A percentile compares a stretch with the other conserved stretches of the same genome.
These are phyloP conservation scores for Pseudococcus viburni DNA, from an alignment of 2,888 invertebrate species.

Conservation along the genomic window DNA sequence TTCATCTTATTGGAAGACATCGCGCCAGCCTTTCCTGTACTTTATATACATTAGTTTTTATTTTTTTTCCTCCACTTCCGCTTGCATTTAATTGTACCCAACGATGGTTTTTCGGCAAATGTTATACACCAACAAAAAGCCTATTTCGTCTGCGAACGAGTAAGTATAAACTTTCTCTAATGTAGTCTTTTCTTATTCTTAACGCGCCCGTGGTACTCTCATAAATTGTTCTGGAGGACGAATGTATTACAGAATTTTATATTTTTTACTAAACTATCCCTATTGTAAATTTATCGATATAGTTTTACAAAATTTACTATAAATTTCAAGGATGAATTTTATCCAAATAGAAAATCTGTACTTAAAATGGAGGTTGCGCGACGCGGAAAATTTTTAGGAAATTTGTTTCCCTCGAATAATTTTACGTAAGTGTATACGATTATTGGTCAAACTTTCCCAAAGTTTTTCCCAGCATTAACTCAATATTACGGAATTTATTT, in stretches of 20 bases:
- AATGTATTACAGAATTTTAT: not conserved
- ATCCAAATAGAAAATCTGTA: no score
- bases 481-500: no score
- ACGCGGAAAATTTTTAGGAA: no score
- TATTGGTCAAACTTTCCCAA: no score
- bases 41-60: conserved; percentile 48
- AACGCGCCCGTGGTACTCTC: not conserved
- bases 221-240: not conserved
- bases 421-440: no score
- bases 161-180: not conserved
- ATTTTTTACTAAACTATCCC: not conserved
- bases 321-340: no score
- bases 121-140: conserved; percentile 19
- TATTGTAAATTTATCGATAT: no score
- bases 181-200: conserved; percentile 26
- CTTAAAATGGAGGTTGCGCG: no score
- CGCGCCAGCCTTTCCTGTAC: conserved; percentile 35
- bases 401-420: no score
- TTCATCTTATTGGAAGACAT: conserved; percentile 49
- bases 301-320: no score
- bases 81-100: conserved; percentile 34
- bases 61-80: conserved; percentile 43
- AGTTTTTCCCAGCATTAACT: no score
- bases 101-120: conserved; percentile 37
- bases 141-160: conserved; percentile 25